Evolutionary conservation across 1,140 invertebrate species (phyloP), one percentile per base, ranked within the genome.

Genomic region (Apis laboriosa): DNA sequence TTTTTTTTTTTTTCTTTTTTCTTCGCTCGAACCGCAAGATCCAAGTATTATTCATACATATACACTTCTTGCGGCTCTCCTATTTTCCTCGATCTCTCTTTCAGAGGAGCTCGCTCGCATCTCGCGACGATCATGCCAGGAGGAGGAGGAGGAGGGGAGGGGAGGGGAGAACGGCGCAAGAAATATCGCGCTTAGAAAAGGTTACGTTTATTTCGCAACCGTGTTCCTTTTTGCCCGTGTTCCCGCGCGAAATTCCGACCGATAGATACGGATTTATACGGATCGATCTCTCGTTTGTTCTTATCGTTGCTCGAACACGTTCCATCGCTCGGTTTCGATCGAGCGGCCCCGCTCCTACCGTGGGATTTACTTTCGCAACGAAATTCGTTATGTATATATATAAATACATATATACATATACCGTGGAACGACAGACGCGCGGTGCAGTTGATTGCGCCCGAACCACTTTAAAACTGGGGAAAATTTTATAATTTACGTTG

Each of bases 1-100:
- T 43, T 7, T 4, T 43, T 43, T 43, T 4, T 4, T 43, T 43
- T 43, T 43, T 43, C 3, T 34, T 4, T 34, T 34, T 34, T 34
- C 34, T 34, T 34, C 34, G 55, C 55, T 66, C 51, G 63, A 34
- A 11, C 43, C 43, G 80, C 17, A 74, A 61, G 72, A 77, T 24
- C 24, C 73, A 43, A 43, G 55, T 34, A 34, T 34, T 3, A 34
- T 34, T 34, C 3, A 34, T 2, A 1, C 77, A 73, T 7, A 82
- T 82, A 82, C 73, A 77, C 43, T 82, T 82, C 80, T 82, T 82
- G 55, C 63, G 43, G 55, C 71, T 55, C 71, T 55, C 17, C 61
- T 81, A 53, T 77, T 76, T 68, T 68, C 73, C 49, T 51, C 49
- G 43, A 5, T 12, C 28, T 21, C 21, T 21, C 58, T 24, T 24